Percentiles rank a stretch among this genome's conserved stretches.
Conservation (phyloP, 1,140 invertebrate genomes). For the Orius laevigatus region DNA sequence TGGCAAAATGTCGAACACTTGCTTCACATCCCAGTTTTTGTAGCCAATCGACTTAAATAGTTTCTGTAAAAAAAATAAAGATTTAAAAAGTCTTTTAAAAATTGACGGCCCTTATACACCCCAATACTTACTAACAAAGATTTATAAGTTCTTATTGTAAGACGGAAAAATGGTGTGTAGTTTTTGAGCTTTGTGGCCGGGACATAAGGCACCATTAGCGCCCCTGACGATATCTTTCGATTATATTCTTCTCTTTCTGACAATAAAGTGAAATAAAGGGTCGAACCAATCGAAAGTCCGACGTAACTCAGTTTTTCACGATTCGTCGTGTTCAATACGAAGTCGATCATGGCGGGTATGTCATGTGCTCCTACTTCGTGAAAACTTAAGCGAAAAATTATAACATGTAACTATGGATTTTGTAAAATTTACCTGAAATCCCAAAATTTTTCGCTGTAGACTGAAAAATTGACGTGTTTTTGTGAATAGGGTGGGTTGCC, state of each 20-base stretch:
- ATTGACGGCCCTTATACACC: background rate
- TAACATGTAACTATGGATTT: no score
- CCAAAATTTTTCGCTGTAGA: no score
- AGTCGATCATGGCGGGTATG: slow-evolving; percentile 40
- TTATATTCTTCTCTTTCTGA: background rate
- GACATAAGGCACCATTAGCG: background rate
- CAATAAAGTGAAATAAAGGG: slow-evolving; percentile 13
- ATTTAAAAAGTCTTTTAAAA: no score
- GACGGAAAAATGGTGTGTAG: no score
- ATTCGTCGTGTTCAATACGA: slow-evolving; percentile 31
- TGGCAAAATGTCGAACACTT: no score
- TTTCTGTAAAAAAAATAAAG: no score
- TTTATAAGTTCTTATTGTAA: background rate
- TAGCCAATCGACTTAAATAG: no score
- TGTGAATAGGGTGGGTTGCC: no score
- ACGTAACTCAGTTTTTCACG: slow-evolving; percentile 39
- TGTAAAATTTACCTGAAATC: no score
- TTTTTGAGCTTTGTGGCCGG: background rate
- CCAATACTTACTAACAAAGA: background rate
- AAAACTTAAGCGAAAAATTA: background rate
- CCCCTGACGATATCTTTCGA: background rate
- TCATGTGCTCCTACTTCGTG: slow-evolving; percentile 47
- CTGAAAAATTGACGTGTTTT: no score
- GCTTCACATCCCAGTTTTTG: no score
- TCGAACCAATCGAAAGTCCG: slow-evolving; percentile 55